Evolutionary conservation across 2,113 vertebrate species (phyloP).

Genomic region (Etheostoma cragini): DNA sequence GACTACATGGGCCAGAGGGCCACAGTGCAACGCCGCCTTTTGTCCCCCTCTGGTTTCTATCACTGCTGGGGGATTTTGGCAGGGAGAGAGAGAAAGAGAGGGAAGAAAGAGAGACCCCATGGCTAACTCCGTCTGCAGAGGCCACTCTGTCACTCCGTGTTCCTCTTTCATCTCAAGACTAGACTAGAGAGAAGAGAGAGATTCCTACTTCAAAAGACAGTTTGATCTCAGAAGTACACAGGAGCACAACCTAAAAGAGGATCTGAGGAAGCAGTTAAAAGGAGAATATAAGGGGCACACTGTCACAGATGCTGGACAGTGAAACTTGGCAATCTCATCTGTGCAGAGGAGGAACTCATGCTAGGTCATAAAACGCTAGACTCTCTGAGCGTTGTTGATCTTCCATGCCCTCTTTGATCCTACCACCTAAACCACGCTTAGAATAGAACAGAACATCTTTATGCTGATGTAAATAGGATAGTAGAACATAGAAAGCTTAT

Average conservation of each 20-base stretch:
- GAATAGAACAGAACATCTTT: constrained; percentile 21
- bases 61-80: constrained; percentile 66
- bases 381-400: constrained; percentile 28
- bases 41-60: constrained; percentile 79
- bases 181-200: constrained; percentile 70
- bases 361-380: constrained; percentile 30
- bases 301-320: constrained; percentile 58
- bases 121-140: constrained; percentile 70
- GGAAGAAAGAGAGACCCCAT: constrained; percentile 51
- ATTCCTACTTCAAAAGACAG: constrained; percentile 79
- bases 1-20: constrained; percentile 47
- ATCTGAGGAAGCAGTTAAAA: constrained; percentile 73
- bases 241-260: constrained; percentile 64
- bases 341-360: constrained; percentile 38
- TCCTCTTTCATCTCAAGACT: constrained; percentile 81
- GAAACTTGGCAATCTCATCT: constrained; percentile 16
- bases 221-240: constrained; percentile 82
- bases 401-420: constrained; percentile 49
- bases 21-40: constrained; percentile 65
- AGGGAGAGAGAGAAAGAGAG: constrained; percentile 23
- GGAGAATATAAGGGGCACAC: constrained; percentile 64
- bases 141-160: constrained; percentile 68
- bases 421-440: constrained; percentile 12
- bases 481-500: background rate
- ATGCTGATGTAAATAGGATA: constrained; percentile 4